These are phyloP conservation scores for Clarias magur DNA, from an alignment of 2,113 vertebrate species.

Conservation along the genomic window DNA sequence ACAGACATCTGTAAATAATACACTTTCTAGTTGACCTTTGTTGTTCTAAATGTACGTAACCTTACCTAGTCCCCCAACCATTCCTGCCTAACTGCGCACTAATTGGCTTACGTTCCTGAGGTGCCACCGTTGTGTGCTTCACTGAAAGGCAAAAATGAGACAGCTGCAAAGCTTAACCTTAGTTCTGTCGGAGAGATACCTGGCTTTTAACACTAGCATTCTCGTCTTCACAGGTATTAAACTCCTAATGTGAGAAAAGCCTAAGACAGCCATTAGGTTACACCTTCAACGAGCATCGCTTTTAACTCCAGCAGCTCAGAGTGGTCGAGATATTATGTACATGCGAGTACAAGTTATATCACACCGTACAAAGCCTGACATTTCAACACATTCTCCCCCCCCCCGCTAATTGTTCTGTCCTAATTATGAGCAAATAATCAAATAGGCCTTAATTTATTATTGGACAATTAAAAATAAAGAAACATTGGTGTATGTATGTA, in stretches of 20 bases:
- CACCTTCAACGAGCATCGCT: neutral
- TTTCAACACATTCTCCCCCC: neutral
- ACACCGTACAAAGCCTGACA: neutral
- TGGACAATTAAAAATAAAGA: neutral
- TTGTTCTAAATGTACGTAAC: conserved; percentile 2
- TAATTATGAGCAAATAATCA: conserved; percentile 15
- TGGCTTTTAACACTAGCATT: no score
- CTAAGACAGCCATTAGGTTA: neutral
- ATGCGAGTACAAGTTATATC: neutral
- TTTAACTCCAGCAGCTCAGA: neutral
- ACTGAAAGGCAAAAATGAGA: neutral
- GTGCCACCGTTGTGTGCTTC: neutral
- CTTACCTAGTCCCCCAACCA: neutral
- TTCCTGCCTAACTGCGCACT: conserved; percentile 37
- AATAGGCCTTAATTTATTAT: neutral
- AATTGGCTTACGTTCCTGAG: conserved; percentile 48
- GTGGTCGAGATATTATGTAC: conserved; percentile 46
- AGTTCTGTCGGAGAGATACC: neutral
- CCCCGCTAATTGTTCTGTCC: neutral
- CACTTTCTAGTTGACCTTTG: neutral
- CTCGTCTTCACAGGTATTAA: conserved; percentile 1
- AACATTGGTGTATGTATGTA: no score
- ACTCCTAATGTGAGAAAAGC: neutral
- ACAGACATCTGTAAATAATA: neutral
- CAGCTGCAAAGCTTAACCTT: conserved; percentile 1